Conservation (phyloP, 2,113 vertebrate species). For the Nicator chloris region DNA sequence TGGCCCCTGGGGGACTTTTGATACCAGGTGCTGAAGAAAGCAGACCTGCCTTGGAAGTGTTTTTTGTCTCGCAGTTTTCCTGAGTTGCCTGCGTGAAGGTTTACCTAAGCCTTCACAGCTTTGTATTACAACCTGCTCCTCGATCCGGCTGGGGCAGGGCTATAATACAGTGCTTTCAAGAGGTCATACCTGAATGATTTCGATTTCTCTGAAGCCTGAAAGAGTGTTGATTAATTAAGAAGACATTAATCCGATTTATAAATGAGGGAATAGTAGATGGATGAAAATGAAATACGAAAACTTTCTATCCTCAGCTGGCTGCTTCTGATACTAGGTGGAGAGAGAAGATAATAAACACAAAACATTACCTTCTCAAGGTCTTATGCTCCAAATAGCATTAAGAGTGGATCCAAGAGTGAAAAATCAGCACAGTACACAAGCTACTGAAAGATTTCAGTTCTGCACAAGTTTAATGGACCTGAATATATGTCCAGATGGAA, state of each 20-base stretch:
- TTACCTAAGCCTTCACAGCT: too few species aligned
- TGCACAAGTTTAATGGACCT: constrained; percentile 28
- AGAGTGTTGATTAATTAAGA: not conserved
- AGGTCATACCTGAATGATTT: not conserved
- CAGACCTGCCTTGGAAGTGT: too few species aligned
- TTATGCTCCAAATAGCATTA: constrained; percentile 54
- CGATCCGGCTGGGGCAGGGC: too few species aligned
- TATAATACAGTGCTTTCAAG: not conserved
- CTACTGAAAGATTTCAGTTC: constrained; percentile 18
- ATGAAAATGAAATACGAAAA: not conserved
- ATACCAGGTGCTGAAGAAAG: too few species aligned
- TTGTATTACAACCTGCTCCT: too few species aligned
- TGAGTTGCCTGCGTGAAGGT: too few species aligned
- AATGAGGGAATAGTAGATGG: not conserved
- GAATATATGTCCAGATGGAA: constrained; percentile 22
- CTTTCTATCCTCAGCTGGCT: not conserved
- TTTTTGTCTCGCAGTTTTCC: too few species aligned
- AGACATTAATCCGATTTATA: constrained; percentile 6
- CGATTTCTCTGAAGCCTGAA: not conserved
- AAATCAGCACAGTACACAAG: constrained; percentile 16
- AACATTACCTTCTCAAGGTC: constrained; percentile 11
- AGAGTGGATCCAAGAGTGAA: constrained; percentile 34
- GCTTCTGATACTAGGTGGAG: constrained; percentile 18
- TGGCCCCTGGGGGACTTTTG: too few species aligned
- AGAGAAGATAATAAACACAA: constrained; percentile 17